Evolutionary conservation across 2,888 invertebrate species (phyloP).

Genomic region (Elegia similella): DNA sequence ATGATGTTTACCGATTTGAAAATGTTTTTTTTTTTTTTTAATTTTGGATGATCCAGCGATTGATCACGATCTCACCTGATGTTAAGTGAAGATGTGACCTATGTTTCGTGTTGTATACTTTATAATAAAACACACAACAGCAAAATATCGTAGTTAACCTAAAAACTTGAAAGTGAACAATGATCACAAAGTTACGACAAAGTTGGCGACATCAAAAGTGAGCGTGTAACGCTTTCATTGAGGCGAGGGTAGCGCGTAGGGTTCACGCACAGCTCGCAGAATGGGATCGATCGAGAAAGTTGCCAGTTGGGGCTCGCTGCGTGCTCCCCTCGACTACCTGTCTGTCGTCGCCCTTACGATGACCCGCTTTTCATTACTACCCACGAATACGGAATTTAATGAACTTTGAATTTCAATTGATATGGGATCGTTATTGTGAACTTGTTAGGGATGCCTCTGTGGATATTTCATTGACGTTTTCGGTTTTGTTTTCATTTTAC

Average conservation of each 20-base stretch:
- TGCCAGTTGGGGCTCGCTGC: slow-evolving; percentile 21
- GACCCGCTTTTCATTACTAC: slow-evolving; percentile 34
- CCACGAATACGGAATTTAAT: slow-evolving; percentile 13
- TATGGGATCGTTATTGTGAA: slow-evolving; percentile 5
- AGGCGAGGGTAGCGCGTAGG: slow-evolving; percentile 14
- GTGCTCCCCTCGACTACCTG: slow-evolving; percentile 31
- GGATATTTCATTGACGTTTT: not conserved
- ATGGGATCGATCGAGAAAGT: slow-evolving; percentile 37
- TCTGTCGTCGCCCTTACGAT: slow-evolving; percentile 27
- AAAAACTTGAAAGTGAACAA: not conserved
- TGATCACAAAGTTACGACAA: slow-evolving; percentile 15
- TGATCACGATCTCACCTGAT: too few species aligned
- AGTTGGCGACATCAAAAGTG: slow-evolving; percentile 14
- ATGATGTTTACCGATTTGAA: too few species aligned
- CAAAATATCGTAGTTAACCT: not conserved
- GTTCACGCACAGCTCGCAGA: slow-evolving; percentile 24
- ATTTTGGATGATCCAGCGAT: too few species aligned
- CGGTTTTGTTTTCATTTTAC: not conserved
- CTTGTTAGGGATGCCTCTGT: not conserved
- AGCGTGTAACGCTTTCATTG: slow-evolving; percentile 11
- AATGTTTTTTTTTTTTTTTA: too few species aligned
- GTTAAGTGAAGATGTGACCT: too few species aligned
- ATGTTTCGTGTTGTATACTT: too few species aligned
- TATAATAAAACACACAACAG: not conserved
- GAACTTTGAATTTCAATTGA: slow-evolving; percentile 20